Base-by-base conservation (phyloP, 2,797 vertebrate genomes). In the Pampus argenteus region DNA sequence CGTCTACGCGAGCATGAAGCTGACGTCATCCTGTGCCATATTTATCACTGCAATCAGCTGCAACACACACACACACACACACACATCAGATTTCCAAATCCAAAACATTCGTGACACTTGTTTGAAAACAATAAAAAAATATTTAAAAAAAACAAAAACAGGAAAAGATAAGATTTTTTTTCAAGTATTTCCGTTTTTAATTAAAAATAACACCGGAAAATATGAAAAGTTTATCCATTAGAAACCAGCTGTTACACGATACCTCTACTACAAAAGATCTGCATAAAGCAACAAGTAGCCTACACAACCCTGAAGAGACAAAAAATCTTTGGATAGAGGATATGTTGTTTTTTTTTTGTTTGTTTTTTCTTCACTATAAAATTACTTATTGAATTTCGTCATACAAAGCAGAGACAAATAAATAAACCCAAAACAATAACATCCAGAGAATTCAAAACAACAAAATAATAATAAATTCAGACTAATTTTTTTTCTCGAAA, bases 191-290 rank as follows among this genome's bases (percentile, higher is more conserved):
- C 94, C 93, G 94, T 95, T 96, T 96, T 96, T 96, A 95, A 96
- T 96, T 93, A 94, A 96, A 97, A 97, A 96, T 95, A 96, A 96
- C 96, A 95, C 94, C 93, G 93, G 89, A 93, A 95, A 94, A 96
- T 97, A 95, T 96, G 95, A 97, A 97, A 93, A 96, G 95, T 93
- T 91, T 89, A 91, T 96, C 91, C 88, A 94, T 95, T 97, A 97
- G 94, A 97, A 97, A 97, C 95, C 94, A 96, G 95, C 93, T 93
- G 94, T 93, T 86, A 92, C 90, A 91, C 93, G 86, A 95, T 94
- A 96, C 95, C 95, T 95, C 95, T 95, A 97, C 95, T 97, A 97
- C 96, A 97, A 98, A 97, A 97, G 96, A 97, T 96, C 95, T 97
- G 94, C 95, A 96, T 95, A 96, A 97, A 97, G 95, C 96, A 96